Percentiles rank a stretch among this genome's conserved stretches.
phyloP scores from a whole-genome alignment of 1,140 invertebrate genomes.

The Euglossa dilemma region DNA sequence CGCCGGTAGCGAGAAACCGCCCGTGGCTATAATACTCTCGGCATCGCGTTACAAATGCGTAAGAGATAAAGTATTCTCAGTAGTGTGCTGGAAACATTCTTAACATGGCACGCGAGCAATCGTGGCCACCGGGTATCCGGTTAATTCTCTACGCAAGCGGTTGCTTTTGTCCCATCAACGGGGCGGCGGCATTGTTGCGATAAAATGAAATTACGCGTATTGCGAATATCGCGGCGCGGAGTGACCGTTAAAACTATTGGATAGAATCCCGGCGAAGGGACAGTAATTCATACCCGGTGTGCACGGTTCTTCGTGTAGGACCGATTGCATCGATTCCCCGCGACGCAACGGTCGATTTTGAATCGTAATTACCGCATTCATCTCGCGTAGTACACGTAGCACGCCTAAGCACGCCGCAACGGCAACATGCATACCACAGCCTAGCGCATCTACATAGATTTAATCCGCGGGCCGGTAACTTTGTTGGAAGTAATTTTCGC shows the following conservation, averaged over 20 bases:
- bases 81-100: conserved; percentile 29
- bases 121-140: not conserved
- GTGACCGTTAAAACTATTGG: not conserved
- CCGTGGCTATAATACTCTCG: not conserved
- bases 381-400: not conserved
- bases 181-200: not conserved
- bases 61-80: conserved; percentile 17
- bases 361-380: conserved; percentile 32
- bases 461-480: conserved; percentile 21
- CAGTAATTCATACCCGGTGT: not conserved
- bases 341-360: conserved; percentile 21
- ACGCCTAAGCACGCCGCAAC: not conserved
- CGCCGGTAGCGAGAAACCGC: not conserved
- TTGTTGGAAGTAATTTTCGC: conserved; percentile 52
- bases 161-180: not conserved
- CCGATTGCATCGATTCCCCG: conserved; percentile 22
- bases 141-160: conserved; percentile 10
- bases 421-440: not conserved
- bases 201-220: conserved; percentile 4
- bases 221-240: not conserved
- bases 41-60: not conserved
- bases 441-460: not conserved
- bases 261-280: not conserved
- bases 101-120: not conserved
- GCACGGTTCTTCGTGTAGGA: not conserved